Conservation (phyloP, 1,140 invertebrate genomes). For the Chironomus striatipennis region DNA sequence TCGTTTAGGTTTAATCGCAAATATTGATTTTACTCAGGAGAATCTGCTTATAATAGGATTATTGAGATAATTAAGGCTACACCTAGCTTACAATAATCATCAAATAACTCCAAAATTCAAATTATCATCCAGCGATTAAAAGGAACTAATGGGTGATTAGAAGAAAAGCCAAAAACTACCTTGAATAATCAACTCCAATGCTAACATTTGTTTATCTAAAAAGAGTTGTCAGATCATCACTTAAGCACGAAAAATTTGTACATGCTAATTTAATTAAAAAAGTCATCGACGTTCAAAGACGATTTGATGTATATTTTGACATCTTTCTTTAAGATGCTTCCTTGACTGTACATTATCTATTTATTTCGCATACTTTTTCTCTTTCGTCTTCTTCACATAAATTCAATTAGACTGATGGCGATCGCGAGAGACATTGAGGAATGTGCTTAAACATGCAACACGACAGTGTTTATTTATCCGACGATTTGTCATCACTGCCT, state of each 20-base stretch:
- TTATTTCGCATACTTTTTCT: background rate
- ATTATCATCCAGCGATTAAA: too few species aligned
- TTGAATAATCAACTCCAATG: too few species aligned
- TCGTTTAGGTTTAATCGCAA: too few species aligned
- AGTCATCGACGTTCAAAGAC: background rate
- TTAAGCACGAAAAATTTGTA: constrained; percentile 18
- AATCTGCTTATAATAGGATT: too few species aligned
- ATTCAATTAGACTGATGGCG: constrained; percentile 1
- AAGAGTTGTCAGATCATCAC: background rate
- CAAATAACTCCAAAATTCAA: too few species aligned
- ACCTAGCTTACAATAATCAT: too few species aligned
- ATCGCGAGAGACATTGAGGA: background rate
- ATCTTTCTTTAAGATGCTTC: background rate
- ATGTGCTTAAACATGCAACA: background rate
- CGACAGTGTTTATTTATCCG: background rate
- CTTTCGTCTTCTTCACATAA: background rate
- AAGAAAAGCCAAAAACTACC: too few species aligned
- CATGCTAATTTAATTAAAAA: constrained; percentile 17
- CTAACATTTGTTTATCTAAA: too few species aligned
- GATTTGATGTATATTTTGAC: background rate
- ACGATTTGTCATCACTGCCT: background rate
- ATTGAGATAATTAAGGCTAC: too few species aligned
- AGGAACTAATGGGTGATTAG: too few species aligned
- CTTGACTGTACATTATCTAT: too few species aligned
- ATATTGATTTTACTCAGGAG: too few species aligned